A percentile compares a stretch with the other conserved stretches of the same genome.
Evolutionary conservation across 2,888 invertebrate species (phyloP).

Genomic region (Drosophila anceps): DNA sequence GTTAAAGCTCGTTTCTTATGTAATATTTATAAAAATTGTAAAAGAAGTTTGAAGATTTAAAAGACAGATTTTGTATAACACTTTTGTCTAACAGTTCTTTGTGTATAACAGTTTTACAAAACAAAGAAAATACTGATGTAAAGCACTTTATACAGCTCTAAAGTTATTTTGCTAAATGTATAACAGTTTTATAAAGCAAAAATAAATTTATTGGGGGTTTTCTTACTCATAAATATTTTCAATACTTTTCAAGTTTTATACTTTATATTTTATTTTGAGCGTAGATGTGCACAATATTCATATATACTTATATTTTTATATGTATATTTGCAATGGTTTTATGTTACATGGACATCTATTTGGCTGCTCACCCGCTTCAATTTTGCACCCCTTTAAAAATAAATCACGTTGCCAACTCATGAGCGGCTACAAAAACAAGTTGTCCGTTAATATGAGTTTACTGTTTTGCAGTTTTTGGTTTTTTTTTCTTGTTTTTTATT

Average conservation of each 20-base stretch:
- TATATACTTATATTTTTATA: background rate
- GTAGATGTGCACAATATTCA: background rate
- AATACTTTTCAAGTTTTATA: background rate
- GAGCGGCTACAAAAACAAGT: conserved; percentile 30
- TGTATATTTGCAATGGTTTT: background rate
- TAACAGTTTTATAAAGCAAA: background rate
- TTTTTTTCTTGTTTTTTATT: conserved; percentile 2
- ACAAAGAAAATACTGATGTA: background rate
- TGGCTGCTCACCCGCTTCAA: conserved; percentile 10
- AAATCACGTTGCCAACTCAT: conserved; percentile 70
- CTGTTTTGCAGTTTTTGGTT: conserved; percentile 24
- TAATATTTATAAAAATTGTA: no score
- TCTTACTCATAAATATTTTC: background rate
- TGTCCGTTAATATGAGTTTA: conserved; percentile 31
- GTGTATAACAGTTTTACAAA: background rate
- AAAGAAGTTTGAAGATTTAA: no score
- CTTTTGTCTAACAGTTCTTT: background rate
- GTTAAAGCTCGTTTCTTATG: background rate
- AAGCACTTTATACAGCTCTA: background rate
- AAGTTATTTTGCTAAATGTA: background rate
- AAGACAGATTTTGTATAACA: background rate
- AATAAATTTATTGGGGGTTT: background rate
- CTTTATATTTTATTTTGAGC: background rate
- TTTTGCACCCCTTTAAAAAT: conserved; percentile 14
- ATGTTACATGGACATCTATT: conserved; percentile 4